These are phyloP conservation scores for Chironomus striatipennis DNA, from an alignment of 1,140 invertebrate genomes.

Conservation along the genomic window DNA sequence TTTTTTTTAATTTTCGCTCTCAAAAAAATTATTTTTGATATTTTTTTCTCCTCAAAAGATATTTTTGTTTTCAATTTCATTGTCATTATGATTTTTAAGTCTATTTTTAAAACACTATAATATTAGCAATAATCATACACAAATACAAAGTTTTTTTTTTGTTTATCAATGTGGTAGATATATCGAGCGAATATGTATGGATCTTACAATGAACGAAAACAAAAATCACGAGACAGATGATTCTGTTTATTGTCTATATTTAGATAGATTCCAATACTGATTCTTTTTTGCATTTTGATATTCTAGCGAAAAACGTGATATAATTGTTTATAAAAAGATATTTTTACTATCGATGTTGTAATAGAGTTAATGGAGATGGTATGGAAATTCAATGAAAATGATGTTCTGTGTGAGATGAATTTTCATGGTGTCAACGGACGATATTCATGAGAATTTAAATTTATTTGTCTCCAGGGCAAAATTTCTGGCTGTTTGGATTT, in stretches of 20 bases:
- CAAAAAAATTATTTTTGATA: not conserved
- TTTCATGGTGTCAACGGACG: too few species aligned
- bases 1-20: too few species aligned
- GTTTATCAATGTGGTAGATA: not conserved
- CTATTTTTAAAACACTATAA: conserved; percentile 28
- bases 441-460: too few species aligned
- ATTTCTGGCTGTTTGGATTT: too few species aligned
- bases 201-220: not conserved
- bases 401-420: too few species aligned
- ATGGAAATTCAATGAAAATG: too few species aligned
- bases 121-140: conserved; percentile 25
- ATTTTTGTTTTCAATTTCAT: conserved; percentile 14
- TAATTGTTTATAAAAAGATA: not conserved
- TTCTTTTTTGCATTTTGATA: conserved; percentile 2
- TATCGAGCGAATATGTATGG: not conserved
- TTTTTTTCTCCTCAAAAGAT: not conserved
- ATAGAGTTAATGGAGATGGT: too few species aligned
- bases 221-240: not conserved
- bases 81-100: not conserved
- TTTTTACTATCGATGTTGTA: too few species aligned
- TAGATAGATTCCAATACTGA: not conserved
- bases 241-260: conserved; percentile 2
- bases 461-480: too few species aligned
- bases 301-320: not conserved
- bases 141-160: not conserved